Evolutionary conservation across 1,140 invertebrate genomes (phyloP).

Genomic region (Drosophila bipectinata): DNA sequence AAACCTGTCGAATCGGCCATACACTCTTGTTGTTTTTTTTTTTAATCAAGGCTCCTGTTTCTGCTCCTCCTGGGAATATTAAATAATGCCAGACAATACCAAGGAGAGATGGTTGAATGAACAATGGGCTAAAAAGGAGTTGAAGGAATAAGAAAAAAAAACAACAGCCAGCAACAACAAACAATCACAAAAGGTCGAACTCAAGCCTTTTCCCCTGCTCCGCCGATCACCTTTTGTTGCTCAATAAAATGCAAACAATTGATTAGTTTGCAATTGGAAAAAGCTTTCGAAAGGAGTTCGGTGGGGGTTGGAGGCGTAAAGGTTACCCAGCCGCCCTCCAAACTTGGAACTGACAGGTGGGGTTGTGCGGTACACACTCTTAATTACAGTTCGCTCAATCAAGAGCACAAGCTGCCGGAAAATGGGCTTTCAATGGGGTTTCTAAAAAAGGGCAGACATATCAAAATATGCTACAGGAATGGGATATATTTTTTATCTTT

Average conservation of each 20-base stretch:
- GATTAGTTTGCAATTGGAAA: conserved; percentile 81
- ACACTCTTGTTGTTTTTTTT: conserved; percentile 18
- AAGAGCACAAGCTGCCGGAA: conserved; percentile 12
- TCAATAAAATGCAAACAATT: conserved; percentile 81
- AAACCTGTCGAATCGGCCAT: conserved; percentile 78
- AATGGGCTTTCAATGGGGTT: neutral
- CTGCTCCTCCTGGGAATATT: conserved; percentile 72
- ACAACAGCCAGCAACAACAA: conserved; percentile 24
- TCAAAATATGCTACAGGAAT: neutral
- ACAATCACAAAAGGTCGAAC: conserved; percentile 73
- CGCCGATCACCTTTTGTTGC: conserved; percentile 61
- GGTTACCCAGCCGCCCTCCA: conserved; percentile 4
- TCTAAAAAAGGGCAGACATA: conserved; percentile 7
- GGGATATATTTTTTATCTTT: neutral
- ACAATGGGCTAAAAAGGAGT: conserved; percentile 51
- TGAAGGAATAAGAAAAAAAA: neutral
- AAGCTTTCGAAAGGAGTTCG: conserved; percentile 23
- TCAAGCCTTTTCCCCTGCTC: conserved; percentile 64
- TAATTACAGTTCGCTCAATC: conserved; percentile 56
- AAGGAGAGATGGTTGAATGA: conserved; percentile 54
- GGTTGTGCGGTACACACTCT: conserved; percentile 8
- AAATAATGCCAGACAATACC: conserved; percentile 72
- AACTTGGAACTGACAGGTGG: conserved; percentile 73
- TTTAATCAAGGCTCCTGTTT: conserved; percentile 62
- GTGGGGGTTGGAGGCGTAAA: conserved; percentile 15